These are phyloP conservation scores for Eristalinus aeneus DNA, from an alignment of 2,888 invertebrate genomes.

Conservation along the genomic window DNA sequence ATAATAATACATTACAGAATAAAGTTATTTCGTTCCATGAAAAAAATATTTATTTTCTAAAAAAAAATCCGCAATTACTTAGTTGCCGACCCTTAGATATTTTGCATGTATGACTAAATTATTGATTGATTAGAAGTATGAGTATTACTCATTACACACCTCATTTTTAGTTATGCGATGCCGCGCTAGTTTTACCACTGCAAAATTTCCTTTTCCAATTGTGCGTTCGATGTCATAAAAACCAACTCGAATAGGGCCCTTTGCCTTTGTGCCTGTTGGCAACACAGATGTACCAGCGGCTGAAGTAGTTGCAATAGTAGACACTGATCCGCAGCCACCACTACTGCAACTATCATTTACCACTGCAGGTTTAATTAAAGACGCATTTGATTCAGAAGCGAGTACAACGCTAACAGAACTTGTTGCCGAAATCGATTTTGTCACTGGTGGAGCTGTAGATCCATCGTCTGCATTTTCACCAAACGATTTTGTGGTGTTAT, in stretches of 20 bases:
- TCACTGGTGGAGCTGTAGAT: background rate
- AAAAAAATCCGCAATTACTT: too few relatives aligned
- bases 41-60: too few relatives aligned
- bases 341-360: slow-evolving; percentile 41
- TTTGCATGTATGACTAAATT: too few relatives aligned
- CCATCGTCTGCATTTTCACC: slow-evolving; percentile 12
- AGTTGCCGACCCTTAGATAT: too few relatives aligned
- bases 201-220: slow-evolving; percentile 99
- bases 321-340: background rate
- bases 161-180: slow-evolving; percentile 99
- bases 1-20: too few relatives aligned
- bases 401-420: background rate
- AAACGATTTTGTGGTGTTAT: slow-evolving; percentile 12
- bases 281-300: background rate
- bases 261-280: slow-evolving; percentile 77
- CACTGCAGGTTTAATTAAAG: slow-evolving; percentile 45
- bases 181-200: slow-evolving; percentile 98
- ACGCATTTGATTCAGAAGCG: slow-evolving; percentile 25
- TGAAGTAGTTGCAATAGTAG: background rate
- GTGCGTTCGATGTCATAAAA: slow-evolving; percentile 99
- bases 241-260: slow-evolving; percentile 93
- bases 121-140: too few relatives aligned
- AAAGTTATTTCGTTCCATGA: too few relatives aligned
- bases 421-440: slow-evolving; percentile 2
- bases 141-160: slow-evolving; percentile 88